phyloP scores from a whole-genome alignment of 2,113 vertebrate species.

The Notothenia coriiceps region DNA sequence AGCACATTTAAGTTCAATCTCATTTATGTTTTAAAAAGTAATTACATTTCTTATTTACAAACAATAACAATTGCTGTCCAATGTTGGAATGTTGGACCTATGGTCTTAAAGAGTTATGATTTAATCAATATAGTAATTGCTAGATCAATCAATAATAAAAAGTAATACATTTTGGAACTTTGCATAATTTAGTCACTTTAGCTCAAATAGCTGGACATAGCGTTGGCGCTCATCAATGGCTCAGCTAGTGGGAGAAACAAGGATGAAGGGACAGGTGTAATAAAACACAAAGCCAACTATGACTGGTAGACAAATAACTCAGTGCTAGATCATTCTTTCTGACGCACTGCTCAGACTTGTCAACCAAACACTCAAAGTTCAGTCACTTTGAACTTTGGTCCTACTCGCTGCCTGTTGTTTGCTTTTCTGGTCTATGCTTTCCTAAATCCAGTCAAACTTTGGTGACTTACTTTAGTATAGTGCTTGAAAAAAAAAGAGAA shows the following conservation, averaged over 20 bases:
- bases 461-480: not conserved
- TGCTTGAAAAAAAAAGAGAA: not conserved
- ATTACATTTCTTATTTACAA: too few species aligned
- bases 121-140: not conserved
- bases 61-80: not conserved
- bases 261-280: not conserved
- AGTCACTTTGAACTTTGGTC: slow-evolving; percentile 34
- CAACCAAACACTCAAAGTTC: slow-evolving; percentile 25
- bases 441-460: not conserved
- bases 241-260: not conserved
- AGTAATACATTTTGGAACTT: not conserved
- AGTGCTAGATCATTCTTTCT: slow-evolving; percentile 42
- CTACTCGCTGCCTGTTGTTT: not conserved
- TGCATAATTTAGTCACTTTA: not conserved
- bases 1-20: not conserved
- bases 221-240: not conserved
- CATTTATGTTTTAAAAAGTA: too few species aligned
- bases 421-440: not conserved
- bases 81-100: not conserved
- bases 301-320: not conserved
- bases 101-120: not conserved
- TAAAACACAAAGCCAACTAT: not conserved
- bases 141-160: not conserved
- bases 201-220: not conserved
- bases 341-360: not conserved